Percentiles rank a stretch among this genome's conserved stretches.
Conservation (phyloP, 2,888 invertebrate genomes). For the Peribatodes rhomboidaria region DNA sequence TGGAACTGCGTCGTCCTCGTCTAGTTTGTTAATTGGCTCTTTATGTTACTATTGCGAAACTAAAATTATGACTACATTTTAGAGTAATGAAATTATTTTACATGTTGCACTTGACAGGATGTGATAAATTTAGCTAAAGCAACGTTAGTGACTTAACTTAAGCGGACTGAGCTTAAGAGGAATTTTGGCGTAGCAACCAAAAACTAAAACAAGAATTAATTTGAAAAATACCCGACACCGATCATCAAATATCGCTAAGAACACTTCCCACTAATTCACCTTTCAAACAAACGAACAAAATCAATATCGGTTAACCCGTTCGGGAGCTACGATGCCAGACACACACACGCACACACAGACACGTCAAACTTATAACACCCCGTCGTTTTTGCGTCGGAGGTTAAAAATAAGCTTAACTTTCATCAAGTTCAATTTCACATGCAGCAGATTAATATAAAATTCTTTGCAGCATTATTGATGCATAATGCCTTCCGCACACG, state of each 20-base stretch:
- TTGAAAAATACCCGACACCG: too few species aligned
- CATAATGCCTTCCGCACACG: conserved; percentile 42
- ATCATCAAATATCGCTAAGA: too few species aligned
- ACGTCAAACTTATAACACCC: too few species aligned
- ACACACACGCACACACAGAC: too few species aligned
- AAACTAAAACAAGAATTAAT: background rate
- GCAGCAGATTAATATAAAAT: conserved; percentile 14
- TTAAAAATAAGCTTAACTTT: too few species aligned
- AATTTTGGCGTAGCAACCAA: background rate
- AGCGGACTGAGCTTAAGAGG: background rate
- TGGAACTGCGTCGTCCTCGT: conserved; percentile 43
- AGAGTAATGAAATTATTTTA: background rate
- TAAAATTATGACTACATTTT: conserved; percentile 9
- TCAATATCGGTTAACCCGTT: too few species aligned
- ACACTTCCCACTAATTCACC: too few species aligned
- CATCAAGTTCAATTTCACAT: too few species aligned
- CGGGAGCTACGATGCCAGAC: too few species aligned
- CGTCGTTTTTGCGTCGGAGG: too few species aligned
- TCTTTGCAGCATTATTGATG: conserved; percentile 40
- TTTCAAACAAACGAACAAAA: too few species aligned
- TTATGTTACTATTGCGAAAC: conserved; percentile 37
- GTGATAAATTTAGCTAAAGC: background rate
- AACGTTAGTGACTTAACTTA: background rate
- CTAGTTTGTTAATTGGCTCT: conserved; percentile 53
- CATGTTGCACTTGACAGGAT: background rate